Percentiles rank a stretch among this genome's conserved stretches.
Conservation (phyloP, 2,888 invertebrate species). For the Andrena bucephala region DNA sequence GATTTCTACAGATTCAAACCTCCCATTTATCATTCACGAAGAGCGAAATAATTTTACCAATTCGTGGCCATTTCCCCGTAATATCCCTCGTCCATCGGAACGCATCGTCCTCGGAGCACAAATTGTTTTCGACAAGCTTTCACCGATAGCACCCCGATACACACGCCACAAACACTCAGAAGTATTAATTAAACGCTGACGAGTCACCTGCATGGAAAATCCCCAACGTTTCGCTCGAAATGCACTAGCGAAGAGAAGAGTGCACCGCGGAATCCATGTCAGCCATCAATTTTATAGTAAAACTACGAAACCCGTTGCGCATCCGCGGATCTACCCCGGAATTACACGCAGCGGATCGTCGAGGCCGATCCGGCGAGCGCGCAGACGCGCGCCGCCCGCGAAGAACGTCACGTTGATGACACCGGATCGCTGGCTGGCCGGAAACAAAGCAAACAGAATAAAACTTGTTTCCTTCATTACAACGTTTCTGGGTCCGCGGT, state of each 20-base stretch:
- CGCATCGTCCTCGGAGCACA: not conserved
- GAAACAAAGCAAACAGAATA: constrained; percentile 47
- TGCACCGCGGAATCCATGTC: not conserved
- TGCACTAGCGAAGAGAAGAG: not conserved
- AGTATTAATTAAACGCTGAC: not conserved
- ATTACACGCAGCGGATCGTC: not conserved
- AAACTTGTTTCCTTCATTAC: constrained; percentile 59
- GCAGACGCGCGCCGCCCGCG: not conserved
- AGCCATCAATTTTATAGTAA: not conserved
- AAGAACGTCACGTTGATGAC: constrained; percentile 45
- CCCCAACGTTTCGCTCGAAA: not conserved
- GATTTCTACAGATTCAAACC: no score
- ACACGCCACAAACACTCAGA: not conserved
- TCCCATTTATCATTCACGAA: no score
- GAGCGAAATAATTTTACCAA: not conserved
- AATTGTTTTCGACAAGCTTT: not conserved
- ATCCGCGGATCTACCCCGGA: not conserved
- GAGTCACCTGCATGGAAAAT: not conserved
- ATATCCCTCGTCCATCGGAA: not conserved
- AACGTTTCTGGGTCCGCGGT: constrained; percentile 32
- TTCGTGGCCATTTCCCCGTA: not conserved
- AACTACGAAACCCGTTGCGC: not conserved
- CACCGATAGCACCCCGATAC: not conserved
- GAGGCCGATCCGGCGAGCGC: not conserved
- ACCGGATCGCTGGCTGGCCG: constrained; percentile 15